Base-by-base conservation (phyloP, 2,888 invertebrate genomes). In the Thymelicus lineola region DNA sequence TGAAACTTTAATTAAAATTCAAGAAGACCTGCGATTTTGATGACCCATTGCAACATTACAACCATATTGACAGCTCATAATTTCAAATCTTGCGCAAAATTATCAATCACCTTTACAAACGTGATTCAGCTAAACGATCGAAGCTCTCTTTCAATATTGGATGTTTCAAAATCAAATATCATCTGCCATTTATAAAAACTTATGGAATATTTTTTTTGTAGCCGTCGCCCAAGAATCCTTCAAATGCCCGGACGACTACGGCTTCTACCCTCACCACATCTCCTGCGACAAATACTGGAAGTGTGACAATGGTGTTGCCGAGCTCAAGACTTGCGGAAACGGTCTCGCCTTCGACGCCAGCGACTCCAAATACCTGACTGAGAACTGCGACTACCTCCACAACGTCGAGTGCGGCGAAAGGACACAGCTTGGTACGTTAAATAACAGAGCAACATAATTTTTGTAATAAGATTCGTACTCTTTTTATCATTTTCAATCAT, bases 261-360 rank as follows among this genome's bases (percentile, higher is more conserved):
- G 98, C 45, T 98, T 98, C 95, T 98, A 98, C 93, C 98, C 98
- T 71, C 98, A 98, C 91, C 96, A 96, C 85, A 86, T 94, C 73
- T 97, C 97, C 63, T 98, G 98, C 89, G 98, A 98, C 94, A 98
- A 98, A 91, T 98, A 98, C 93, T 98, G 97, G 97, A 98, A 98
- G 91, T 98, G 98, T 86, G 98, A 98, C 90, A 97, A 97, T 82
- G 97, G 97, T 77, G 96, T 91, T 10, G 96, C 98, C 71, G 98
- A 98, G 82, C 94, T 98, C 78, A 98, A 98, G 91, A 98, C 98
- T 59, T 98, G 98, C 94, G 98, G 98, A 71, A 98, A 98, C 87
- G 98, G 98, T 71, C 95, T 98, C 74, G 98, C 98, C 69, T 98
- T 98, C 89, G 98, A 98, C 86, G 96, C 98, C 73, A 94, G 96